Percentiles rank a stretch among this genome's conserved stretches.
Evolutionary conservation across 2,888 invertebrate species (phyloP).

Genomic region (Scaptomyza caliginosa): DNA sequence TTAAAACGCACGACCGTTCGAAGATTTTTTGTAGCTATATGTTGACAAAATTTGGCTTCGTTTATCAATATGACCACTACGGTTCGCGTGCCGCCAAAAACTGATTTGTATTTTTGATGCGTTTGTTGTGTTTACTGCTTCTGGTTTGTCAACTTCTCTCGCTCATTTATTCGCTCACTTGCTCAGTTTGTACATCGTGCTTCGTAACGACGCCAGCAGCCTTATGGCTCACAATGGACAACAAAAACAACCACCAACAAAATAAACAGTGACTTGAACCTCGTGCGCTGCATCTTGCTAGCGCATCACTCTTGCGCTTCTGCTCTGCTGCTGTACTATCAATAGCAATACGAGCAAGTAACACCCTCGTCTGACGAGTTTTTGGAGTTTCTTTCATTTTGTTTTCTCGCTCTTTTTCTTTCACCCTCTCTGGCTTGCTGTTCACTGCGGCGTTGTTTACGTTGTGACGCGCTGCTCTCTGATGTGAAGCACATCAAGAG

Average conservation of each 20-base stretch:
- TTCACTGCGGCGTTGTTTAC: constrained; percentile 19
- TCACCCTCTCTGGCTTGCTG: constrained; percentile 23
- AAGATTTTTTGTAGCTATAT: constrained; percentile 6
- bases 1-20: constrained; percentile 49
- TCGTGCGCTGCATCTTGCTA: constrained; percentile 60
- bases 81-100: constrained; percentile 82
- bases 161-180: constrained; percentile 12
- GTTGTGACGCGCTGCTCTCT: constrained; percentile 15
- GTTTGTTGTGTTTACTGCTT: constrained; percentile 77
- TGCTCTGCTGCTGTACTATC: constrained; percentile 8
- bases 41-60: background rate
- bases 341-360: constrained; percentile 24
- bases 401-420: constrained; percentile 9
- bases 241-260: constrained; percentile 57
- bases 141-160: constrained; percentile 61
- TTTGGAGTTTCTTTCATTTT: constrained; percentile 14
- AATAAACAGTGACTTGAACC: constrained; percentile 24
- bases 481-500: constrained; percentile 33
- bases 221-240: constrained; percentile 22
- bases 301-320: background rate
- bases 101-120: constrained; percentile 79
- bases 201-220: constrained; percentile 38
- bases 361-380: constrained; percentile 64
- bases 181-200: background rate
- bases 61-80: constrained; percentile 47